phyloP scores from a whole-genome alignment of 2,797 vertebrate genomes.

The Lateolabrax maculatus region DNA sequence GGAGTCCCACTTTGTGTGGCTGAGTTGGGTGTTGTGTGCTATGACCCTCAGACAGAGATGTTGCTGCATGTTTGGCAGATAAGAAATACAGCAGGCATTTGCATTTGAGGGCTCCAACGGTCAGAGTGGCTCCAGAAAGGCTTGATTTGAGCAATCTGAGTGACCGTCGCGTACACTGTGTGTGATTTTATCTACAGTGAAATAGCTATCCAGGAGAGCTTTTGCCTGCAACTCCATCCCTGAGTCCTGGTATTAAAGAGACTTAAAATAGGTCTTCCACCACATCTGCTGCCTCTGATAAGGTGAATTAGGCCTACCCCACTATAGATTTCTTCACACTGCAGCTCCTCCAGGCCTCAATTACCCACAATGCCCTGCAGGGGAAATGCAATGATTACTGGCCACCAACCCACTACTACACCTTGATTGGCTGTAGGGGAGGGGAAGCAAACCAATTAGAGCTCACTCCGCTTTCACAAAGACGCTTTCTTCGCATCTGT shows the following conservation, averaged over 20 bases:
- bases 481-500: neutral
- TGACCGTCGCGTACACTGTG: neutral
- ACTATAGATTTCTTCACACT: constrained; percentile 48
- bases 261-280: constrained; percentile 49
- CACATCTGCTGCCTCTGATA: constrained; percentile 72
- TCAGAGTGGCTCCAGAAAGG: constrained; percentile 11
- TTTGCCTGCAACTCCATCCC: constrained; percentile 36
- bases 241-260: constrained; percentile 49
- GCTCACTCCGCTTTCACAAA: neutral
- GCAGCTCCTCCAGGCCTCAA: constrained; percentile 57
- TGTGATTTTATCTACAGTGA: constrained; percentile 54
- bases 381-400: constrained; percentile 60
- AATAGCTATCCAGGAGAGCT: constrained; percentile 52
- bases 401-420: constrained; percentile 31
- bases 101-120: constrained; percentile 31
- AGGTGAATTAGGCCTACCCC: constrained; percentile 59
- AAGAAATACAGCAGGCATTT: constrained; percentile 29
- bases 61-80: constrained; percentile 34
- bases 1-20: constrained; percentile 5
- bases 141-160: constrained; percentile 22
- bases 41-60: constrained; percentile 14
- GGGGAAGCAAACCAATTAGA: constrained; percentile 48
- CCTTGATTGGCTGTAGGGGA: constrained; percentile 43
- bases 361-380: constrained; percentile 73
- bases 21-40: neutral